Evolutionary conservation across 2,888 invertebrate species (phyloP).

Genomic region (Meteorus colon): DNA sequence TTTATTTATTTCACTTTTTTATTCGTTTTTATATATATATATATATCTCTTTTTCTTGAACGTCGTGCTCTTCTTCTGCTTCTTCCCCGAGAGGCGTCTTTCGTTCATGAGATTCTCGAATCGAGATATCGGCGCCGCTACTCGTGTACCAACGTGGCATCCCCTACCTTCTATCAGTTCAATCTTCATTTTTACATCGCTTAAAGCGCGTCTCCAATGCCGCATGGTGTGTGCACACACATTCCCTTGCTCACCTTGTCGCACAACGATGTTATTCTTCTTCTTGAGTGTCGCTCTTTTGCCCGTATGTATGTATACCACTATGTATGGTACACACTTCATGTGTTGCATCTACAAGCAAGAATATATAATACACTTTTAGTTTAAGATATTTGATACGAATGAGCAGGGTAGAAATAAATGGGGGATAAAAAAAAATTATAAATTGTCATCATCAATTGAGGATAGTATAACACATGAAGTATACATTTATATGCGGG

Average conservation of each 20-base stretch:
- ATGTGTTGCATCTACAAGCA: slow-evolving; percentile 2
- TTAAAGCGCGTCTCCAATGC: slow-evolving; percentile 36
- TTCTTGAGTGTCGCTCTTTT: slow-evolving; percentile 18
- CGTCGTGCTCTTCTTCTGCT: slow-evolving; percentile 32
- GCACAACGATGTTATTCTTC: slow-evolving; percentile 33
- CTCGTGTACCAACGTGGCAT: slow-evolving; percentile 55
- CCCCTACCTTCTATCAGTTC: slow-evolving; percentile 49
- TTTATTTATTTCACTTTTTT: slow-evolving; percentile 27
- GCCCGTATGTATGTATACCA: slow-evolving; percentile 9
- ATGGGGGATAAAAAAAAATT: neutral
- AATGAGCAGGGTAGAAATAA: neutral
- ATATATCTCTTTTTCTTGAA: slow-evolving; percentile 27
- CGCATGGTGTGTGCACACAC: slow-evolving; percentile 21
- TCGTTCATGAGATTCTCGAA: slow-evolving; percentile 55
- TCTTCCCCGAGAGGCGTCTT: slow-evolving; percentile 28
- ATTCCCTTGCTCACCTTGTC: slow-evolving; percentile 30
- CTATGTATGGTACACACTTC: slow-evolving; percentile 15
- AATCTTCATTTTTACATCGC: slow-evolving; percentile 53
- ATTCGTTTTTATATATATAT: slow-evolving; percentile 12
- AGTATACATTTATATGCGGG: slow-evolving; percentile 49
- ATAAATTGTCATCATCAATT: slow-evolving; percentile 33
- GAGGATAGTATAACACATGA: slow-evolving; percentile 23
- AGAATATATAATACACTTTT: slow-evolving; percentile 6
- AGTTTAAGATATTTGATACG: neutral
- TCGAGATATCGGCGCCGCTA: slow-evolving; percentile 61